These are phyloP conservation scores for Penaeus indicus DNA, from an alignment of 1,140 invertebrate species.

Conservation along the genomic window DNA sequence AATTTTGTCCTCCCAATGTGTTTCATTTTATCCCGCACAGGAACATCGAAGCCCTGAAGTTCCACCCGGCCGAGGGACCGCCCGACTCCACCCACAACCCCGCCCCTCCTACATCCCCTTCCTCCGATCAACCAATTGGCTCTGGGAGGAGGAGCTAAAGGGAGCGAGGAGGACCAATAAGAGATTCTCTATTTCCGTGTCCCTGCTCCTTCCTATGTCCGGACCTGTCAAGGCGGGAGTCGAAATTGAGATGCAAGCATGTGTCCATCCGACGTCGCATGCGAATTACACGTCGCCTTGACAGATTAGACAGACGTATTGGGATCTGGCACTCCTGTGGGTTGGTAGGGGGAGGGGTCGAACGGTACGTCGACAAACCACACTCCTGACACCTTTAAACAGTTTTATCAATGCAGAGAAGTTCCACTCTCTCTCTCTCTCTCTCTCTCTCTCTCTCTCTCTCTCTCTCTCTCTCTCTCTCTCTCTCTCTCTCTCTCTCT, in stretches of 20 bases:
- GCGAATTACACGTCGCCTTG: conserved; percentile 49
- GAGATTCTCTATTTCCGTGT: conserved; percentile 22
- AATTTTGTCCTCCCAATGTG: conserved; percentile 45
- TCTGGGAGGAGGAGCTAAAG: neutral
- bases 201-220: conserved; percentile 28
- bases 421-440: too few relatives aligned
- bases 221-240: conserved; percentile 35
- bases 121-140: neutral
- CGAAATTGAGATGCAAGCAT: conserved; percentile 50
- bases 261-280: conserved; percentile 23
- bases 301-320: conserved; percentile 44
- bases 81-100: conserved; percentile 8
- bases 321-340: neutral
- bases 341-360: neutral
- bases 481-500: too few relatives aligned
- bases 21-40: conserved; percentile 40
- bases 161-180: conserved; percentile 16
- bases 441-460: too few relatives aligned
- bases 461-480: too few relatives aligned
- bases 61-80: neutral
- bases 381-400: neutral
- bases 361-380: neutral
- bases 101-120: neutral
- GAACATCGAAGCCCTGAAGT: neutral
- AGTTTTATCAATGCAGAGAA: too few relatives aligned